A percentile compares a stretch with the other conserved stretches of the same genome.
phyloP scores from a whole-genome alignment of 1,140 invertebrate genomes.

The Temnothorax curvispinosus region DNA sequence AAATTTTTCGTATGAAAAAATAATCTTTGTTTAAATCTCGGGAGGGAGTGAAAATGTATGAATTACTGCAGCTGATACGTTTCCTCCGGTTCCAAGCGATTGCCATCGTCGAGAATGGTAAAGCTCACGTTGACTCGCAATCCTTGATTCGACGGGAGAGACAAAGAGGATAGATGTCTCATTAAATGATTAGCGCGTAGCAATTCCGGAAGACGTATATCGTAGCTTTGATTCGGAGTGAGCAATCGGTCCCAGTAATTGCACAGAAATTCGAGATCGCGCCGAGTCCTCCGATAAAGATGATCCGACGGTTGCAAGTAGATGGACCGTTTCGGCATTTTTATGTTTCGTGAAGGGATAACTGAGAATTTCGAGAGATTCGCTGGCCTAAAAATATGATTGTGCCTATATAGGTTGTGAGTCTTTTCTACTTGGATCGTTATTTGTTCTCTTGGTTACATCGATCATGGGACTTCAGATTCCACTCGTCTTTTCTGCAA shows the following conservation, averaged over 20 bases:
- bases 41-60: not conserved
- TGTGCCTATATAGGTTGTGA: conserved; percentile 14
- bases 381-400: conserved; percentile 7
- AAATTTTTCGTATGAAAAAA: not conserved
- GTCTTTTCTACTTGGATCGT: not conserved
- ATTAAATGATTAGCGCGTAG: conserved; percentile 32
- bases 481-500: not conserved
- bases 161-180: conserved; percentile 10
- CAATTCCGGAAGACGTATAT: conserved; percentile 10
- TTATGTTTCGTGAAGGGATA: conserved; percentile 27
- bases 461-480: not conserved
- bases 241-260: conserved; percentile 38
- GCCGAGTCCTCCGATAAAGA: conserved; percentile 22
- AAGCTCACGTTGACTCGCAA: conserved; percentile 56
- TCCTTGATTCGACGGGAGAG: conserved; percentile 20
- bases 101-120: conserved; percentile 37
- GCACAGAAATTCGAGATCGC: conserved; percentile 43
- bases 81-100: not conserved
- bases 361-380: conserved; percentile 56
- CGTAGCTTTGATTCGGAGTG: not conserved
- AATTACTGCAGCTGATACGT: conserved; percentile 7
- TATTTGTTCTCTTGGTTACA: conserved; percentile 19
- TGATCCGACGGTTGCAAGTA: conserved; percentile 37
- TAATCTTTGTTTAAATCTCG: conserved; percentile 5
- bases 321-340: conserved; percentile 60